Percentiles rank a stretch among this genome's conserved stretches.
Evolutionary conservation across 2,888 invertebrate genomes (phyloP).

Genomic region (Agrochola litura): DNA sequence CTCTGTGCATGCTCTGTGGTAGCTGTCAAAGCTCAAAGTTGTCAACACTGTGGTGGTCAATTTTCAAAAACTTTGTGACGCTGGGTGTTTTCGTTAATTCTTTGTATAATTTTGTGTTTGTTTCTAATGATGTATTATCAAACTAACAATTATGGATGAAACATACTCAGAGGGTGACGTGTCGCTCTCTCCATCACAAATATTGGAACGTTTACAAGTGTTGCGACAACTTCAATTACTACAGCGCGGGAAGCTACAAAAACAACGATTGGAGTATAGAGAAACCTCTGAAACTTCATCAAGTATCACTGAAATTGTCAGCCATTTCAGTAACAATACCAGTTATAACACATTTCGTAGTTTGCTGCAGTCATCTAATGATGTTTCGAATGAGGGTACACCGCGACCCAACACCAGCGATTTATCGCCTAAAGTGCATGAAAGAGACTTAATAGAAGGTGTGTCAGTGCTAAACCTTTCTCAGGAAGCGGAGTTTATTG

Average conservation of each 20-base stretch:
- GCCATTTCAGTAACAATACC: conserved; percentile 85
- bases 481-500: conserved; percentile 83
- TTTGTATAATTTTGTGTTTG: not conserved
- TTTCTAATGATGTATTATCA: conserved; percentile 1
- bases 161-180: conserved; percentile 84
- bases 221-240: conserved; percentile 83
- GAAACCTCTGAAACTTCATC: conserved; percentile 81
- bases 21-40: conserved; percentile 39
- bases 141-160: conserved; percentile 78
- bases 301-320: conserved; percentile 84
- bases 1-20: too few relatives aligned
- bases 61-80: conserved; percentile 51
- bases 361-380: conserved; percentile 79
- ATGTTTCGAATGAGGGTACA: conserved; percentile 71
- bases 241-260: conserved; percentile 86
- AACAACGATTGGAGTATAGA: conserved; percentile 82
- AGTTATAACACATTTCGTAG: conserved; percentile 87
- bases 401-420: conserved; percentile 68
- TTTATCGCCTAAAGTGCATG: conserved; percentile 73
- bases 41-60: conserved; percentile 10
- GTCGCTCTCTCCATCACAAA: conserved; percentile 85
- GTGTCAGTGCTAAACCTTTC: conserved; percentile 85
- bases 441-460: conserved; percentile 85
- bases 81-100: conserved; percentile 33
- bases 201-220: conserved; percentile 84